Percentiles rank a stretch among this genome's conserved stretches.
These are phyloP conservation scores for Hololepta plana DNA, from an alignment of 2,888 invertebrate genomes.

Conservation along the genomic window DNA sequence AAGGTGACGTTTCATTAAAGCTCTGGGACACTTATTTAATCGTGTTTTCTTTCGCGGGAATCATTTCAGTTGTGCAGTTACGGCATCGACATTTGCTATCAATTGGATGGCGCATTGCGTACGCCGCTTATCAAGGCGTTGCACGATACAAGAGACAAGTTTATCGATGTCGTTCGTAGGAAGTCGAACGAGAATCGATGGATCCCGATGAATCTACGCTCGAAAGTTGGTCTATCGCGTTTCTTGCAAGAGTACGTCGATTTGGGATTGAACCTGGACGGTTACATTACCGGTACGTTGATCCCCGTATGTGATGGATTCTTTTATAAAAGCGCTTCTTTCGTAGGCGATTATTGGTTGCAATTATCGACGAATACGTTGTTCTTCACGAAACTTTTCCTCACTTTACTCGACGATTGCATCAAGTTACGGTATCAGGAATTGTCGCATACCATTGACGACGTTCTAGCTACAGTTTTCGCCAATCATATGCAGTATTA, in stretches of 20 bases:
- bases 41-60: no score
- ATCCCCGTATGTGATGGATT: neutral
- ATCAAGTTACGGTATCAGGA: constrained; percentile 57
- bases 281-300: constrained; percentile 38
- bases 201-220: constrained; percentile 65
- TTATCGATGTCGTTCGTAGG: constrained; percentile 63
- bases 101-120: constrained; percentile 71
- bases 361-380: constrained; percentile 64
- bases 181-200: constrained; percentile 68
- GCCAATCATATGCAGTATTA: constrained; percentile 52
- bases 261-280: constrained; percentile 47
- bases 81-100: constrained; percentile 84
- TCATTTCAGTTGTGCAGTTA: constrained; percentile 33
- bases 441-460: constrained; percentile 52
- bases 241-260: constrained; percentile 52
- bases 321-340: constrained; percentile 4
- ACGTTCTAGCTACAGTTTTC: constrained; percentile 54
- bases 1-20: constrained; percentile 33
- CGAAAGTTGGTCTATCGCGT: constrained; percentile 47
- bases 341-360: constrained; percentile 45
- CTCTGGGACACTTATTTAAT: no score
- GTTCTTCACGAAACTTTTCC: constrained; percentile 58
- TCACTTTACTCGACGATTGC: constrained; percentile 58
- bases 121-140: constrained; percentile 58
- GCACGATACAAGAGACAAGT: constrained; percentile 61